Evolutionary conservation across 2,797 vertebrate species (phyloP).

Genomic region (Falco berigora): DNA sequence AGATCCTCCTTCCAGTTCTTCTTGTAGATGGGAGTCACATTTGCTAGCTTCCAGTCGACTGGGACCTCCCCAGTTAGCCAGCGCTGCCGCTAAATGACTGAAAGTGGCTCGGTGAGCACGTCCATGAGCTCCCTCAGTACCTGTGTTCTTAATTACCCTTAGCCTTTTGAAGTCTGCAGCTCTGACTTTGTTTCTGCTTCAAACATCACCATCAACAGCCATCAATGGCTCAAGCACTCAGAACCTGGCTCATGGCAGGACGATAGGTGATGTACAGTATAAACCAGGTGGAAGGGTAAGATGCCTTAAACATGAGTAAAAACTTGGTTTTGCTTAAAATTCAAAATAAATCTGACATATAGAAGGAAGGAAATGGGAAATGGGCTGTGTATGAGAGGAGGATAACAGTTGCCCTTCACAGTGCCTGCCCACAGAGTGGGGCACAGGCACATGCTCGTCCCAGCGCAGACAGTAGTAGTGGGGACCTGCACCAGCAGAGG

Average conservation of each 20-base stretch:
- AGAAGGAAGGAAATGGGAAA: background rate
- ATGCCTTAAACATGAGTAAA: background rate
- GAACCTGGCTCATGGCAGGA: background rate
- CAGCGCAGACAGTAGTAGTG: fast-evolving
- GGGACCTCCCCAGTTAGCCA: background rate
- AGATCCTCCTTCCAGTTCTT: too few relatives aligned
- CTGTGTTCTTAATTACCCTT: background rate
- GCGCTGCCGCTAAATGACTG: background rate
- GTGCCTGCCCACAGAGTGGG: background rate
- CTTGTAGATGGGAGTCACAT: too few relatives aligned
- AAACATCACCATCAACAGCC: background rate
- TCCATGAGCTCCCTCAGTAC: background rate
- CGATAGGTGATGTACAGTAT: background rate
- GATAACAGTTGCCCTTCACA: background rate
- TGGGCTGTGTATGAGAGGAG: background rate
- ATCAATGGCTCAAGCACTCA: background rate
- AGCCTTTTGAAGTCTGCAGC: background rate
- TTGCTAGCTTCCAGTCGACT: too few relatives aligned
- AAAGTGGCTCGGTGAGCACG: background rate
- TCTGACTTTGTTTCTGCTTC: background rate
- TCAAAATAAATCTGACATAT: background rate
- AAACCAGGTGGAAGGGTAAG: background rate
- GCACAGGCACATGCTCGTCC: background rate
- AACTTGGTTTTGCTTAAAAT: background rate
- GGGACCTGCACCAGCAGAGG: background rate